phyloP scores from a whole-genome alignment of 2,113 vertebrate species.

The Petromus typicus region DNA sequence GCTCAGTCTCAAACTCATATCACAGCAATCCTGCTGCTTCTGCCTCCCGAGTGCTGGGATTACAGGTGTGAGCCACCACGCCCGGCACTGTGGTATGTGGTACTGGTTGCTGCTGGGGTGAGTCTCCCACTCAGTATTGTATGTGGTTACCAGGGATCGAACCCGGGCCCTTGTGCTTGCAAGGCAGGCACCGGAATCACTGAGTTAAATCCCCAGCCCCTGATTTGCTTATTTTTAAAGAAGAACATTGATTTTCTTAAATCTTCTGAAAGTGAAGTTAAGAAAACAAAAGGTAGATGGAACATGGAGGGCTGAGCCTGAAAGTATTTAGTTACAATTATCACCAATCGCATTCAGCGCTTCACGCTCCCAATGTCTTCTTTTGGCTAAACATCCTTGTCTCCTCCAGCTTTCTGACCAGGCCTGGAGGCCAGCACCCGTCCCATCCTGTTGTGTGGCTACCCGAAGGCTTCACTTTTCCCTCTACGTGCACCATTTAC shows the following conservation, averaged over 20 bases:
- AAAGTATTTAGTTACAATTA: neutral
- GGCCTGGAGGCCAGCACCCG: no score
- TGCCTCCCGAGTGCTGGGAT: no score
- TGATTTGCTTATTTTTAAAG: constrained; percentile 39
- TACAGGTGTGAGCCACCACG: no score
- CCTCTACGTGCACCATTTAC: neutral
- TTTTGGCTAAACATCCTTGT: neutral
- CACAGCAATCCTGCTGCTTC: no score
- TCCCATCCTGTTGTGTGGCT: neutral
- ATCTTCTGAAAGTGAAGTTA: neutral
- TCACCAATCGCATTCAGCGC: neutral
- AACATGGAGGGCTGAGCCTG: neutral
- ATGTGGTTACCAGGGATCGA: no score
- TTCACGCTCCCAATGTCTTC: neutral
- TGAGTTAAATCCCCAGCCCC: no score
- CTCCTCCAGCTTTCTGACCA: neutral
- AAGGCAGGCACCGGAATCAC: no score
- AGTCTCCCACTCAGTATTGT: no score
- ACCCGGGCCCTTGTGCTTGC: no score
- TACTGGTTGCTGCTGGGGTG: no score
- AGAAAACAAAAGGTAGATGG: neutral
- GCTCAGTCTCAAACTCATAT: no score
- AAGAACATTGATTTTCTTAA: neutral
- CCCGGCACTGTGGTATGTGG: no score
- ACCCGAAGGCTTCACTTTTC: neutral